Base-by-base conservation (phyloP, 2,797 vertebrate genomes). In the Microchirus variegatus region DNA sequence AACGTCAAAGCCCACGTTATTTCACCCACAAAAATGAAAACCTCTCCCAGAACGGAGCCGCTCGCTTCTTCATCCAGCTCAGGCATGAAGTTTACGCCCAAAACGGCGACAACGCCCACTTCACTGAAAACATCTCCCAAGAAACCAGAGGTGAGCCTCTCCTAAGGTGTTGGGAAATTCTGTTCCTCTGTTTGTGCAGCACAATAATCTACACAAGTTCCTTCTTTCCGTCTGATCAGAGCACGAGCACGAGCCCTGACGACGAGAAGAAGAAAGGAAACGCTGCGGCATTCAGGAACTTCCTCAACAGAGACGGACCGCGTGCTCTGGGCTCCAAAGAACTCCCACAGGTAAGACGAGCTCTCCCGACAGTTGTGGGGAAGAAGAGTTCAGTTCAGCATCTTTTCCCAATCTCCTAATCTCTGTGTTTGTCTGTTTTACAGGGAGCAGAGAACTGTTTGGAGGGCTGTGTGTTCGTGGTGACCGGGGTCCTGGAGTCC, bases 361-460 rank as follows among this genome's bases (percentile, higher is more conserved):
- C n/a, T 13, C 35, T 38, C 50, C 31, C 18, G 15, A 22, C 5
- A 9, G 19, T 2, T 18, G 15, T 36, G 17, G 11, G 11, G 22
- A 36, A 36, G 9, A 48, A 37, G 10, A 48, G 11, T 16, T 18
- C 4, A 17, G 1, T 13, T 14, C 6, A 2, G 6, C 11, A 3
- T 17, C n/a, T 31, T 53, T 10, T 40, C 5, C 26, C 15, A 1
- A 11, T 46, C 15, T n/a, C 36, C n/a, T 2, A 19, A n/a, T n/a
- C 10, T 5, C 7, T 41, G 2, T 40, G 4, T 6, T 6, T 43
- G 12, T 51, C 18, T 42, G 53, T 4, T 72, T 86, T 75, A 63
- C 83, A 99, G 98, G 98, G 96, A 75, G 95, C 90, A 64, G 98
- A 99, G 56, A 99, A 99, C 90, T 98, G 97, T 85, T 85, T 99